Percentiles rank a stretch among this genome's conserved stretches.
Evolutionary conservation across 2,113 vertebrate genomes (phyloP).

Genomic region (Cyprinodon brontotheroides): DNA sequence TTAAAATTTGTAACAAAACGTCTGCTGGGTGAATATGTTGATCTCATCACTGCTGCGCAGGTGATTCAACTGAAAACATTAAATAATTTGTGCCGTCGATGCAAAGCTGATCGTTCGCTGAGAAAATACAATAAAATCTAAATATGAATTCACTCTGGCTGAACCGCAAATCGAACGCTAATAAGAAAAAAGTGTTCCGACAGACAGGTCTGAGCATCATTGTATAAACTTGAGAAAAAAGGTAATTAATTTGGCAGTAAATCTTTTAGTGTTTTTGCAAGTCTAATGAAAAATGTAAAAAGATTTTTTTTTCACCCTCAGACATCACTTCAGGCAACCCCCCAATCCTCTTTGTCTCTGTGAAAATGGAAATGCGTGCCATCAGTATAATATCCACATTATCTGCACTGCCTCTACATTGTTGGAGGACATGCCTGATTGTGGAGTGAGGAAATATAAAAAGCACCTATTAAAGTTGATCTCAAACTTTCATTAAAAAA

Average conservation of each 20-base stretch:
- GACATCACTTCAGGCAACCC: conserved; percentile 48
- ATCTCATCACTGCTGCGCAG: conserved; percentile 68
- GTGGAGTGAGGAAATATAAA: conserved; percentile 55
- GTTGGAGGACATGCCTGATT: conserved; percentile 74
- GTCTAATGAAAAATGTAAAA: conserved; percentile 78
- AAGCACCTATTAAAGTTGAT: conserved; percentile 52
- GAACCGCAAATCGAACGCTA: conserved; percentile 79
- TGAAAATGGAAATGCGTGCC: conserved; percentile 80
- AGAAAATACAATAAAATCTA: conserved; percentile 79
- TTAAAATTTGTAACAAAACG: conserved; percentile 60
- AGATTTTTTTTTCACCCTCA: conserved; percentile 47
- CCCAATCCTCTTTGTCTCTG: conserved; percentile 72
- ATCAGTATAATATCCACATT: conserved; percentile 75
- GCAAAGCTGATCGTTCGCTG: conserved; percentile 68
- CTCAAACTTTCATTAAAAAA: conserved; percentile 29
- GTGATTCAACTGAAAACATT: conserved; percentile 74
- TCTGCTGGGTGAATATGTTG: conserved; percentile 57
- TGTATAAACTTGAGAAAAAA: conserved; percentile 81
- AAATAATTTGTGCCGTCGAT: conserved; percentile 65
- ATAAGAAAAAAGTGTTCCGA: conserved; percentile 80
- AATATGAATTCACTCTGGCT: conserved; percentile 80
- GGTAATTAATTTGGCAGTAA: conserved; percentile 84
- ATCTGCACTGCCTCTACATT: conserved; percentile 70
- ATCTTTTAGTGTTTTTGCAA: conserved; percentile 78
- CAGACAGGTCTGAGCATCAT: conserved; percentile 76